Conservation (phyloP, 1,140 invertebrate species). For the Drosophila simulans region DNA sequence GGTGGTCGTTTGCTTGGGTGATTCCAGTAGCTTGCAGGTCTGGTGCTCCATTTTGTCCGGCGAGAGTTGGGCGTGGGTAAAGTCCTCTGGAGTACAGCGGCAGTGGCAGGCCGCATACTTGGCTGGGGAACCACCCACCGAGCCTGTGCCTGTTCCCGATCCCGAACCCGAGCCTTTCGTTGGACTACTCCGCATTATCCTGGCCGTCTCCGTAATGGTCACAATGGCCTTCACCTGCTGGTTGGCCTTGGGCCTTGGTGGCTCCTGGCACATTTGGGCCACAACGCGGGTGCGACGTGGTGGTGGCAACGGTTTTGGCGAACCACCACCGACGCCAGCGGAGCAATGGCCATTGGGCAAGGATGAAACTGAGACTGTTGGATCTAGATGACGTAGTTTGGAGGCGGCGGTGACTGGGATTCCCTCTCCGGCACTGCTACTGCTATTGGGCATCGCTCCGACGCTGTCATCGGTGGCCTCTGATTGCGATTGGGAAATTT, state of each 20-base stretch:
- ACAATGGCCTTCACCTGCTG: conserved; percentile 67
- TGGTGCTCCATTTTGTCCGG: conserved; percentile 79
- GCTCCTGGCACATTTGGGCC: conserved; percentile 63
- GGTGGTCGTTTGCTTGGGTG: conserved; percentile 59
- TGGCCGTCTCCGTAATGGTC: conserved; percentile 65
- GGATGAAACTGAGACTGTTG: conserved; percentile 14
- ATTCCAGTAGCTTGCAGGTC: conserved; percentile 80
- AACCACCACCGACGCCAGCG: conserved; percentile 8
- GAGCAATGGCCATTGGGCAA: conserved; percentile 73
- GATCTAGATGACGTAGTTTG: conserved; percentile 76
- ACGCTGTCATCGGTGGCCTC: conserved; percentile 81
- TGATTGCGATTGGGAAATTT: conserved; percentile 81
- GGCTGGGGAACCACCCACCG: conserved; percentile 36
- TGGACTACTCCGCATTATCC: conserved; percentile 58
- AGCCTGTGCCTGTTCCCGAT: conserved; percentile 2
- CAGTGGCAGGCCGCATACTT: conserved; percentile 77
- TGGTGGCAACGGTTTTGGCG: conserved; percentile 57
- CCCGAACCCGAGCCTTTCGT: not conserved
- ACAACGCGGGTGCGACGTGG: conserved; percentile 61
- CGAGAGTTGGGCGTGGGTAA: conserved; percentile 62
- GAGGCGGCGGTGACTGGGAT: conserved; percentile 2
- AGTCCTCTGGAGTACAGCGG: conserved; percentile 78
- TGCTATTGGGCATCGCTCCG: conserved; percentile 73
- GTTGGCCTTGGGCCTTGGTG: conserved; percentile 41
- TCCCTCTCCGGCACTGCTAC: conserved; percentile 56